phyloP scores from a whole-genome alignment of 2,797 vertebrate genomes.

The Anolis apletophallus region DNA sequence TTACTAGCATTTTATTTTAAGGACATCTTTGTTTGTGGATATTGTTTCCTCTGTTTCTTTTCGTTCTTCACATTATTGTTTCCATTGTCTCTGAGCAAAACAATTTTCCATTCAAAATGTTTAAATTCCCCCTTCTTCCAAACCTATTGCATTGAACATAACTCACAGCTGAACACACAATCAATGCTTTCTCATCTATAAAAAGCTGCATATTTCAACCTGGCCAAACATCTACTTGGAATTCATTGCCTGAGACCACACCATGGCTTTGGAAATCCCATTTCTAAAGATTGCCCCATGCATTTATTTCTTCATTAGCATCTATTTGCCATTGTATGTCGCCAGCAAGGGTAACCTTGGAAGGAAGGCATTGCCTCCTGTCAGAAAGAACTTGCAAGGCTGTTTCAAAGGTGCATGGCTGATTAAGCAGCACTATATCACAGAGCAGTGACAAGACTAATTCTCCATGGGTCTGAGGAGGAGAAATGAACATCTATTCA shows the following conservation, averaged over 20 bases:
- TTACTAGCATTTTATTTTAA: not conserved
- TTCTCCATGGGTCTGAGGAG: slow-evolving; percentile 59
- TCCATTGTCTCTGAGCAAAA: not conserved
- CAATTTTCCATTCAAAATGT: slow-evolving; percentile 2
- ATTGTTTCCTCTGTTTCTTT: slow-evolving; percentile 15
- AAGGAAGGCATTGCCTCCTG: slow-evolving; percentile 70
- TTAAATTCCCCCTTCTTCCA: not conserved
- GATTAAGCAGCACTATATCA: slow-evolving; percentile 74
- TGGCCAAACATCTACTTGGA: slow-evolving; percentile 56
- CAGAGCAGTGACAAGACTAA: slow-evolving; percentile 65
- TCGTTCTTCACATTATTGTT: slow-evolving; percentile 14
- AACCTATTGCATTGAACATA: slow-evolving; percentile 56
- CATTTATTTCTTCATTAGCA: slow-evolving; percentile 78
- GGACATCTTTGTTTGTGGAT: not conserved
- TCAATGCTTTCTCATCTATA: slow-evolving; percentile 63
- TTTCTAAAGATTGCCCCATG: slow-evolving; percentile 59
- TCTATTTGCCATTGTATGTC: slow-evolving; percentile 73
- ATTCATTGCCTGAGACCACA: slow-evolving; percentile 69
- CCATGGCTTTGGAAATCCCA: slow-evolving; percentile 62
- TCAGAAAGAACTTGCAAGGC: slow-evolving; percentile 72
- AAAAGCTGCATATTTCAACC: slow-evolving; percentile 55
- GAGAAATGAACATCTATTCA: slow-evolving; percentile 57
- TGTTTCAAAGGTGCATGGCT: slow-evolving; percentile 73
- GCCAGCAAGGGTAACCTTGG: slow-evolving; percentile 75
- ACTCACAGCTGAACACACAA: slow-evolving; percentile 66